Evolutionary conservation across 2,888 invertebrate species (phyloP), one percentile per base, ranked within the genome.

Genomic region (Agonopterix alstromeriana): DNA sequence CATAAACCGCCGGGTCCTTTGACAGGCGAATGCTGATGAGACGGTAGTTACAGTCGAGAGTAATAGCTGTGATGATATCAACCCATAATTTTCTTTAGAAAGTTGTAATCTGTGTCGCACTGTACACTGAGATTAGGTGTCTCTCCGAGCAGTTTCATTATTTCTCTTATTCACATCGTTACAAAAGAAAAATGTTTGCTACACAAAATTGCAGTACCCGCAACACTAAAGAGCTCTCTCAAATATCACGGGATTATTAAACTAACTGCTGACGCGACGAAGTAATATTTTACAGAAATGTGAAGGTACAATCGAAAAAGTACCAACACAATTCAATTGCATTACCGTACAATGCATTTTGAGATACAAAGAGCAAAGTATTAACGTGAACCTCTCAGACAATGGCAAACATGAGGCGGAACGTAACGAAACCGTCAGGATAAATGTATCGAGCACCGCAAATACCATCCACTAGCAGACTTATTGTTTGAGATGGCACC

Each of bases 391-490:
- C 74, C 77, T 74, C 68, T 82, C 77, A 82, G 82, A 83, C 82
- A 79, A 81, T 77, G 68, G 77, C 72, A 81, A 83, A 83, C 65
- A 80, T 62, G 68, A 70, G 53, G 63, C 69, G 70, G 72, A 76
- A 80, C 70, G 67, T 60, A 68, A 71, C 69, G 68, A 65, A 68
- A 59, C 67, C 63, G 67, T 68, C 71, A 69, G 67, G 61, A 70
- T 76, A 79, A 82, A 82, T 80, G 76, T 83, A 84, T 84, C 69
- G 77, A 73, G 71, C 69, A 70, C 77, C 70, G 59, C 65, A 65
- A 75, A 76, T 74, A 77, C 69, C 67, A 73, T 70, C 61, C 72
- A 60, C 64, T 70, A 56, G 64, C 71, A 75, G 77, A 81, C 77
- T 71, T 82, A 82, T 82, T 82, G 79, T 82, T 79, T 76, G 70